Percentiles rank a stretch among this genome's conserved stretches.
phyloP scores from a whole-genome alignment of 1,140 invertebrate genomes.

The Orchestia grillus region DNA sequence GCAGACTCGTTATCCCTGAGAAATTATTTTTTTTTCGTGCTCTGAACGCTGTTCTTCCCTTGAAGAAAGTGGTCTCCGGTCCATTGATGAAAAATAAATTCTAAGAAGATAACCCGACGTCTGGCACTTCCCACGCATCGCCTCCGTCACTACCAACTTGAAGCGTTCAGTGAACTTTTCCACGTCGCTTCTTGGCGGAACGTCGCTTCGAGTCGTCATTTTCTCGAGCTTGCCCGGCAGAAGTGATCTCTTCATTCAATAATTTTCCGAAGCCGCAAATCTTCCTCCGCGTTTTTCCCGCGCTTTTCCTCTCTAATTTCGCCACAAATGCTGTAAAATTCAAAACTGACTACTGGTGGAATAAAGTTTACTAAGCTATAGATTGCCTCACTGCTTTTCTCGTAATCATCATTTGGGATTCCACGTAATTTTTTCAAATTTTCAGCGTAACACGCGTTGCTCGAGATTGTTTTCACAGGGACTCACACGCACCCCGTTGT shows the following conservation, averaged over 20 bases:
- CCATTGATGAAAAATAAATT: background rate
- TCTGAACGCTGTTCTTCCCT: background rate
- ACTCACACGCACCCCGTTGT: too few relatives aligned
- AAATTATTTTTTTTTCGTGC: background rate
- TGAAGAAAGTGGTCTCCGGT: background rate
- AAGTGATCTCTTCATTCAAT: background rate
- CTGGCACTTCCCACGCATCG: background rate
- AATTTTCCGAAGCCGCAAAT: background rate
- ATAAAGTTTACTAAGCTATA: background rate
- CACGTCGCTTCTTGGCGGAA: too few relatives aligned
- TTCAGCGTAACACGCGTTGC: background rate
- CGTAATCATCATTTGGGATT: background rate
- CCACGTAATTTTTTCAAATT: too few relatives aligned
- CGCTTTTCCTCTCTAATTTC: too few relatives aligned
- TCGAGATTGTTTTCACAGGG: too few relatives aligned
- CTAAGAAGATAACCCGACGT: background rate
- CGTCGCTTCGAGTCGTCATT: background rate
- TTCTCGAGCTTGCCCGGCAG: background rate
- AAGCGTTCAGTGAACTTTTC: too few relatives aligned
- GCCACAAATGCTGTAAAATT: too few relatives aligned
- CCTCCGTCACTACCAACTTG: background rate
- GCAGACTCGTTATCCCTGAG: background rate
- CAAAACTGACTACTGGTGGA: too few relatives aligned
- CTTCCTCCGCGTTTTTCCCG: too few relatives aligned
- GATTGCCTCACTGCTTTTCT: background rate